These are phyloP conservation scores for Saguinus imperator DNA, from an alignment of 2,113 vertebrate species.

Conservation along the genomic window DNA sequence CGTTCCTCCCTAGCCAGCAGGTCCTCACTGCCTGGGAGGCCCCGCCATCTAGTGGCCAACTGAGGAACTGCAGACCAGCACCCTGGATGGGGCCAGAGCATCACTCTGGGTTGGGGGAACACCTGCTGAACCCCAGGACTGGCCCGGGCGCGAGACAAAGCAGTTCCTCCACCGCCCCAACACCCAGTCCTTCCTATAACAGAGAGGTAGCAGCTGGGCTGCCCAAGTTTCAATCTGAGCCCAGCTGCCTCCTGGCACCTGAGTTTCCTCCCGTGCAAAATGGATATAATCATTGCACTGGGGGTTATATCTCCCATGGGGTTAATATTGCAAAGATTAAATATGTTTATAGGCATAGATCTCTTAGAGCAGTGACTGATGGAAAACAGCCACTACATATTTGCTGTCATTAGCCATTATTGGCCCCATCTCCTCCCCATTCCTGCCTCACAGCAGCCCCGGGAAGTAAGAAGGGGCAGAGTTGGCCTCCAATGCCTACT, in stretches of 20 bases:
- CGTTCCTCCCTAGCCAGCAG: fast-evolving
- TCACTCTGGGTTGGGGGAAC: not conserved
- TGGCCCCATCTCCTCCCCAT: not conserved
- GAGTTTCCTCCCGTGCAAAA: not conserved
- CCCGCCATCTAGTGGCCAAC: constrained; percentile 18
- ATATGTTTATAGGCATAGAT: fast-evolving
- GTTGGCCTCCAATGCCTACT: no score
- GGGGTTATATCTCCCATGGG: not conserved
- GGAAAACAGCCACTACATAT: not conserved
- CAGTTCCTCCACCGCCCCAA: not conserved
- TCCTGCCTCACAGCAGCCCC: not conserved
- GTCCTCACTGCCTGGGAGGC: not conserved
- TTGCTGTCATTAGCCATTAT: no score
- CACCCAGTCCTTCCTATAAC: not conserved
- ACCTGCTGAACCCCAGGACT: not conserved
- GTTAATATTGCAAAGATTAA: not conserved
- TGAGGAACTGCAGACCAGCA: not conserved
- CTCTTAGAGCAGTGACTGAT: not conserved
- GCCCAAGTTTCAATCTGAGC: not conserved
- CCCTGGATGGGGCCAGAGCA: not conserved
- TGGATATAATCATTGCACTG: fast-evolving
- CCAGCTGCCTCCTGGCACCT: not conserved
- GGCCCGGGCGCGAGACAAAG: not conserved
- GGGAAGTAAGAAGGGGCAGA: not conserved
- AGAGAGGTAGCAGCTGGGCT: not conserved